phyloP scores from a whole-genome alignment of 1,140 invertebrate genomes.

The Macrotrachela quadricornifera region DNA sequence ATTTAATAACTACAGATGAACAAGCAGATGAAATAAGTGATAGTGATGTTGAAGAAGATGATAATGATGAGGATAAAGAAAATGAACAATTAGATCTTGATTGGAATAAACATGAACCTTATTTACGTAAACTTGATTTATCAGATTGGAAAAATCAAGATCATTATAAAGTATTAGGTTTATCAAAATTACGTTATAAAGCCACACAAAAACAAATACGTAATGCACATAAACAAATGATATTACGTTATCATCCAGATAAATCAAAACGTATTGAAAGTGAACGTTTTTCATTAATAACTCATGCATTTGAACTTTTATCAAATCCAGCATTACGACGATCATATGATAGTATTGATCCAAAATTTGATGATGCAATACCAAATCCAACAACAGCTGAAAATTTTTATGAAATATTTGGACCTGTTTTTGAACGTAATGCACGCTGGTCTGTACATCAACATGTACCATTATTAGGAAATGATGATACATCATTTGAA shows the following conservation, averaged over 20 bases:
- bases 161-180: conserved; percentile 76
- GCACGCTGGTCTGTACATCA: conserved; percentile 67
- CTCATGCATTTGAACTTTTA: conserved; percentile 64
- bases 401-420: conserved; percentile 62
- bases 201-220: conserved; percentile 77
- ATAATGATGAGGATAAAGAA: no score
- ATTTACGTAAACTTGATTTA: background rate
- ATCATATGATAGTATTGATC: conserved; percentile 87
- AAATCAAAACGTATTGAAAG: conserved; percentile 52
- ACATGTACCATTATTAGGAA: conserved; percentile 62
- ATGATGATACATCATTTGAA: conserved; percentile 37
- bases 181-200: conserved; percentile 51
- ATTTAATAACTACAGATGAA: no score
- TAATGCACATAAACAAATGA: conserved; percentile 66
- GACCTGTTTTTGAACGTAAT: conserved; percentile 59
- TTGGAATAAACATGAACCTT: background rate
- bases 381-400: conserved; percentile 53
- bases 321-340: conserved; percentile 55
- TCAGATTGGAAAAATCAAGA: conserved; percentile 48
- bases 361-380: conserved; percentile 66
- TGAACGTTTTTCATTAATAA: conserved; percentile 77
- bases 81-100: no score
- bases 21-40: no score
- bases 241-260: conserved; percentile 87
- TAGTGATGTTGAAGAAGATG: no score